Base-by-base conservation (phyloP, 2,888 invertebrate species). In the Scaptomyza tumidula region DNA sequence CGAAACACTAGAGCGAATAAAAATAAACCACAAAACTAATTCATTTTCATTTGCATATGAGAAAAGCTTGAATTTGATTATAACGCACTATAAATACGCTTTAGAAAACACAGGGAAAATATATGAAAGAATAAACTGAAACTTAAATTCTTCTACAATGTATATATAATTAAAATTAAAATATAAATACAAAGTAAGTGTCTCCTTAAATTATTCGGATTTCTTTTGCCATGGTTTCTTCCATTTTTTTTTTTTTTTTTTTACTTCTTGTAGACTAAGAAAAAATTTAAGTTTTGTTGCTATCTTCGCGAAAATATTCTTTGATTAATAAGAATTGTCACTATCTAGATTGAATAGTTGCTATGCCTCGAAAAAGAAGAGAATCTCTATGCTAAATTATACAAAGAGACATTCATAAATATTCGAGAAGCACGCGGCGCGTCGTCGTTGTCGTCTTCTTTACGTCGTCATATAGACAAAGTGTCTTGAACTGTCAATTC, bases 401-500 rank as follows among this genome's bases (percentile, higher is more conserved):
- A 39, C 65, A 56, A 58, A 69, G 59, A 63, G 57, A 71, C 69
- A 74, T 76, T 79, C 86, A 85, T 85, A 87, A 85, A 87, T 87
- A 82, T 74, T 70, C 85, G 78, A 77, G 75, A 79, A 76, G 86
- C 86, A 70, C 67, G 77, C 83, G 69, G 80, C 49, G 74, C 76
- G 62, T 49, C 33, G 41, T 41, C 41, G n/a, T 37, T 29, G 46
- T 73, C 61, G 29, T 29, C 41, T 3, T 37, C 13, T 9, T 37
- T 29, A 27, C 14, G 6, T 39, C 31, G 31, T 31, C 31, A 31
- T 33, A 66, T 60, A 79, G 84, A 77, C 71, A 76, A 72, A 85
- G 76, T 86, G 75, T 83, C 84, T 84, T 76, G 77, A 87, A 85
- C 83, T 89, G 88, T 79, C 89, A 85, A 75, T 78, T 89, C 89